phyloP scores from a whole-genome alignment of 2,797 vertebrate species.

The Malurus leucopterus region DNA sequence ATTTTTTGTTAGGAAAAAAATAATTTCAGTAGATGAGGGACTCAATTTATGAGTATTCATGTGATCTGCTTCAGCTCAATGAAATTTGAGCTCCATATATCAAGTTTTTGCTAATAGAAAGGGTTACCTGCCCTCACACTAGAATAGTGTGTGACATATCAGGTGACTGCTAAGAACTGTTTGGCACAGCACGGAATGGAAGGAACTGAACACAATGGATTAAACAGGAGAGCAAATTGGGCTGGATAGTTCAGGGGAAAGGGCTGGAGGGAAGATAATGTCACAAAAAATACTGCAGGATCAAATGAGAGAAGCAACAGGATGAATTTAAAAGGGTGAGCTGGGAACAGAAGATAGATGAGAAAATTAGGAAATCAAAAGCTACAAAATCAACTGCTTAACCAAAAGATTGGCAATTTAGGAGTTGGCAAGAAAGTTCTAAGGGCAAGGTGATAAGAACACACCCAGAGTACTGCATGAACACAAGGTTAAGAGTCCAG shows the following conservation, averaged over 20 bases:
- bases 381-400: background rate
- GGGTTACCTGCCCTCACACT: background rate
- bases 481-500: background rate
- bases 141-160: background rate
- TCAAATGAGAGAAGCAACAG: background rate
- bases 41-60: background rate
- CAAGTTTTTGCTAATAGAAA: background rate
- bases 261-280: background rate
- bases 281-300: background rate
- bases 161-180: background rate
- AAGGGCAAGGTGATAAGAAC: background rate
- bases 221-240: background rate
- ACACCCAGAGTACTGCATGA: background rate
- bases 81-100: background rate
- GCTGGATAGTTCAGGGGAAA: background rate
- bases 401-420: conserved; percentile 7
- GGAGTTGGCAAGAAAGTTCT: background rate
- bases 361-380: conserved; percentile 14
- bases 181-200: conserved; percentile 3
- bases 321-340: background rate
- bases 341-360: background rate
- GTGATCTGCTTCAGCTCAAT: background rate
- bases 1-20: background rate
- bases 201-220: background rate
- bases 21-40: background rate